Percentiles rank a stretch among this genome's conserved stretches.
These are phyloP conservation scores for Salvelinus fontinalis DNA, from an alignment of 2,113 vertebrate species.

Conservation along the genomic window DNA sequence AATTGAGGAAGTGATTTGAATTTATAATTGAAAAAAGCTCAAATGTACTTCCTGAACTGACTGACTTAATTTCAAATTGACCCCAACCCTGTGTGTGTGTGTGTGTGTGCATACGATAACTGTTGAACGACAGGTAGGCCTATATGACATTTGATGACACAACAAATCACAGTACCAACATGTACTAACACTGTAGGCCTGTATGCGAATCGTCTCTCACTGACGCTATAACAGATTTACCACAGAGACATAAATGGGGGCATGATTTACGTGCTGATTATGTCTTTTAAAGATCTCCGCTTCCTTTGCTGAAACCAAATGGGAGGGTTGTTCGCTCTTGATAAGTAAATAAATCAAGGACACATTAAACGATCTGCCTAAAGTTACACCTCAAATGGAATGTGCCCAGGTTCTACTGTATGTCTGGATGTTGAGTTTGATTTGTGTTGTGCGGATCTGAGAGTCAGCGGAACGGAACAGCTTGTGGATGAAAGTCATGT, in stretches of 20 bases:
- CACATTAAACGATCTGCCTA: slow-evolving; percentile 20
- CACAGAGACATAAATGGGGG: neutral
- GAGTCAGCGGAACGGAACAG: slow-evolving; percentile 10
- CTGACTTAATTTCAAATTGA: no score
- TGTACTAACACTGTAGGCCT: neutral
- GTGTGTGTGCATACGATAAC: no score
- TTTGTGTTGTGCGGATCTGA: slow-evolving; percentile 26
- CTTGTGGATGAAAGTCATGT: neutral
- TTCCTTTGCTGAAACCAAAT: neutral
- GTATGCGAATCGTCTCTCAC: neutral
- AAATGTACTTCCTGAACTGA: no score
- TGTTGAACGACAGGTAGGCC: no score
- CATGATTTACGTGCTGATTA: neutral
- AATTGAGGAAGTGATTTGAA: no score
- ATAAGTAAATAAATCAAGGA: slow-evolving; percentile 16
- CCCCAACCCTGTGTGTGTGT: neutral
- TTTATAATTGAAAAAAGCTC: no score
- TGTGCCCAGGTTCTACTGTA: neutral
- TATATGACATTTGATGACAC: no score
- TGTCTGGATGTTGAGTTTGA: slow-evolving; percentile 33
- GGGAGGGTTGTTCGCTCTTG: neutral
- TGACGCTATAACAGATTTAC: neutral
- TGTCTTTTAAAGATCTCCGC: neutral
- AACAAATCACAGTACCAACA: neutral
- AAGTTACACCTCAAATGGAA: slow-evolving; percentile 30